Base-by-base conservation (phyloP, 1,140 invertebrate genomes). In the Drosophila biarmipes region DNA sequence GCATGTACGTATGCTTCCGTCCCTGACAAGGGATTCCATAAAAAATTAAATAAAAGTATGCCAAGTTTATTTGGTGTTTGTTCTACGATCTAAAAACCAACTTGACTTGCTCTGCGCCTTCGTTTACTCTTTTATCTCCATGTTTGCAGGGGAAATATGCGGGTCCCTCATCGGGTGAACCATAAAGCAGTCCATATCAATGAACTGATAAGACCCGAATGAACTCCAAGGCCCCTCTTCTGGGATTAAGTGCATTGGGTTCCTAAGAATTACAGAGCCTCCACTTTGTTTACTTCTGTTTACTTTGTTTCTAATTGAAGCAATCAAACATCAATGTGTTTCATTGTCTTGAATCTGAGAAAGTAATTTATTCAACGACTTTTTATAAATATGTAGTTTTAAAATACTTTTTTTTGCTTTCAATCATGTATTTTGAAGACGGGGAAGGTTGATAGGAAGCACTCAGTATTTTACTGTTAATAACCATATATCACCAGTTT, bases 131-230 rank as follows among this genome's bases (percentile, higher is more conserved):
- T 17, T 51, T 52, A 54, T 63, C 59, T 17, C 27, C 8, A 12
- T 27, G 51, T 49, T 66, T 62, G 24, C 8, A 40, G 34, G 15
- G 8, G 40, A 55, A 69, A 69, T 40, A 71, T 69, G 64, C 51
- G 67, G 67, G 66, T 37, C 12, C 27, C 40, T 42, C n/a, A 34
- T 19, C 29, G 37, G 14, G 27, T 35, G 21, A 63, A 17, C 21
- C 15, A n/a, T 42, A 52, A 10, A 35, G 31, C n/a, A 55, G 21
- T 21, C 58, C 59, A 85, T 86, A 86, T 80, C 67, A 85, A 86
- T 86, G 62, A 80, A 85, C 73, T 87, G 81, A 85, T 85, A 85
- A 85, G 82, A 19, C 2, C 49, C 17, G 45, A 56, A 81, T 54
- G 67, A 81, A 81, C 78, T 56, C 40, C 82, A 86, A 86, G 81